These are phyloP conservation scores for pig (Sus scrofa) DNA, from an alignment of 2,113 vertebrate genomes.

Conservation along the genomic window T2T-Sscrofa CM000829.6:22929501-22930000, in stretches of 20 bases:
- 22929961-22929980: not conserved
- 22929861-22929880: conserved; percentile 6
- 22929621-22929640: not conserved
- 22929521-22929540: conserved; percentile 83
- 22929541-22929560: conserved; percentile 62
- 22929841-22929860: not conserved
- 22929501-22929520: conserved; percentile 86
- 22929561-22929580: conserved; percentile 11
- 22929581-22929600: not conserved
- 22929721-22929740: not conserved
- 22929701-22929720: not conserved
- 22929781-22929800: not conserved
- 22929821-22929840: not conserved
- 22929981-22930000: not conserved
- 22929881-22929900: not conserved
- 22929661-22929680: not conserved
- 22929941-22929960: not conserved
- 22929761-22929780: conserved; percentile 17
- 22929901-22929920: not conserved
- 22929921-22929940: not conserved
- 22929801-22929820: not conserved
- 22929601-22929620: not conserved
- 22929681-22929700: not conserved
- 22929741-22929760: not conserved
- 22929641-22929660: conserved; percentile 60